These are phyloP conservation scores for Drosophila trichaetosa DNA, from an alignment of 2,888 invertebrate species.

Conservation along the genomic window DNA sequence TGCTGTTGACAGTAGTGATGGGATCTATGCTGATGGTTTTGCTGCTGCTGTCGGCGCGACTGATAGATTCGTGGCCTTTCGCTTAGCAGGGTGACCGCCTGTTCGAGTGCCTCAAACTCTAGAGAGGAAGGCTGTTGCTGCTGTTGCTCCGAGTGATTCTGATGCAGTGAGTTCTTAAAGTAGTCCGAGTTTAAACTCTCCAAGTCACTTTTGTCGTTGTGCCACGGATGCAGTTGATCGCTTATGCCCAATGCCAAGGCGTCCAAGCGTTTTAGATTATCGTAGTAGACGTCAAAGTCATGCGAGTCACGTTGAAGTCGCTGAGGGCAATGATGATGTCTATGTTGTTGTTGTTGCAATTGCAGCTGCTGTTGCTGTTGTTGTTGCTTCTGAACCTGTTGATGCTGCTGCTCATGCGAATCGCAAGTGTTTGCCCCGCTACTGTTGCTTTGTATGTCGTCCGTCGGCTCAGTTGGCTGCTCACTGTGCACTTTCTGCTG, in stretches of 20 bases:
- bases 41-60: constrained; percentile 69
- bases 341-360: constrained; percentile 33
- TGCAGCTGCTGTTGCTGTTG: constrained; percentile 39
- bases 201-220: constrained; percentile 85
- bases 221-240: constrained; percentile 83
- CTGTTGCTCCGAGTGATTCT: constrained; percentile 71
- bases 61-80: constrained; percentile 83
- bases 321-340: constrained; percentile 38
- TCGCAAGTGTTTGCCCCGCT: constrained; percentile 76
- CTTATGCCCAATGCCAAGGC: constrained; percentile 75
- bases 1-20: constrained; percentile 50
- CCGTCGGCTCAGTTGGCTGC: constrained; percentile 44
- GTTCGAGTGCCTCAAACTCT: constrained; percentile 76
- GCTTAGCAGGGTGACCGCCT: constrained; percentile 68
- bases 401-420: constrained; percentile 77
- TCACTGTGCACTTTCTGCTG: constrained; percentile 42
- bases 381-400: constrained; percentile 44
- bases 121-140: constrained; percentile 66
- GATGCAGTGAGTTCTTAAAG: constrained; percentile 85
- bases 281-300: constrained; percentile 84
- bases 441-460: constrained; percentile 68
- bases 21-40: constrained; percentile 28
- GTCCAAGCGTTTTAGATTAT: constrained; percentile 84
- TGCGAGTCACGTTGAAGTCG: constrained; percentile 64
- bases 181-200: constrained; percentile 85